Conservation (phyloP, 2,797 vertebrate species). For the Morus bassanus region DNA sequence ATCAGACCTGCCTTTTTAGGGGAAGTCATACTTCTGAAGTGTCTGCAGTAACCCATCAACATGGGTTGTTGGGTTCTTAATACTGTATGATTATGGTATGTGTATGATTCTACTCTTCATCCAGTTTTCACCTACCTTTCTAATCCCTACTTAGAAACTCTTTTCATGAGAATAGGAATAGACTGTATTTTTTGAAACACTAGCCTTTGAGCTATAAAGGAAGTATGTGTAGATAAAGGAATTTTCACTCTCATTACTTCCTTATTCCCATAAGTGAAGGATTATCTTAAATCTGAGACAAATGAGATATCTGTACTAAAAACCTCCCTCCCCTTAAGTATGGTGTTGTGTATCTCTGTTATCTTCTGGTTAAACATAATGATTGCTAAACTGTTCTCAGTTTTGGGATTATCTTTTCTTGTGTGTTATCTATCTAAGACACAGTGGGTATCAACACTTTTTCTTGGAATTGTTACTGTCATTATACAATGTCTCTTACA, state of each 20-base stretch:
- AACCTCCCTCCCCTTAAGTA: background rate
- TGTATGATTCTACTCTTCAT: background rate
- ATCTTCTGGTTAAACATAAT: background rate
- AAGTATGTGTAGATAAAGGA: background rate
- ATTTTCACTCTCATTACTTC: background rate
- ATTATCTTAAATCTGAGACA: background rate
- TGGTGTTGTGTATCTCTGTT: background rate
- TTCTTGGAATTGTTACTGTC: background rate
- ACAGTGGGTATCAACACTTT: background rate
- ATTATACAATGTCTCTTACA: background rate
- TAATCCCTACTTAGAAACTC: background rate
- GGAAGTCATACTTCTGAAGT: background rate
- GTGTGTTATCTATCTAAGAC: background rate
- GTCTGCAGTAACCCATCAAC: background rate
- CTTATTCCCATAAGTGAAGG: background rate
- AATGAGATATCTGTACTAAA: background rate
- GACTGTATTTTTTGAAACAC: background rate
- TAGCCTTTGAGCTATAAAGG: background rate
- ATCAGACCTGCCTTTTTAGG: background rate
- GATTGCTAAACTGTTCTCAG: background rate
- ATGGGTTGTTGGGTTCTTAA: background rate
- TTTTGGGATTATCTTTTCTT: background rate
- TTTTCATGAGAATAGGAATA: background rate
- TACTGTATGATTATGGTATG: background rate
- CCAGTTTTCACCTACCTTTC: background rate